phyloP scores from a whole-genome alignment of 2,797 vertebrate species.

The Nasua narica region DNA sequence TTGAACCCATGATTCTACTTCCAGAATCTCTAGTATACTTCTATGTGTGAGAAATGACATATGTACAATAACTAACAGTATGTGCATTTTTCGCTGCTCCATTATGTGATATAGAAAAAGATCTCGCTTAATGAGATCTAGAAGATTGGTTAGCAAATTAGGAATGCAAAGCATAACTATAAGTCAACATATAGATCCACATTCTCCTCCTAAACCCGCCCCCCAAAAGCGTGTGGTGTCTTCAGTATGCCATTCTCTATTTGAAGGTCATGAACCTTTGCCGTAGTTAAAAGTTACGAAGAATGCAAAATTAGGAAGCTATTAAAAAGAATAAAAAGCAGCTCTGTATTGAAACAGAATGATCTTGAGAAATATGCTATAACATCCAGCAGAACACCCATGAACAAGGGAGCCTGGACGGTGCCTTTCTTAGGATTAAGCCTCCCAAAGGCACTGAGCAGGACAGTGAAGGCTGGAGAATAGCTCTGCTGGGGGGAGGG shows the following conservation, averaged over 20 bases:
- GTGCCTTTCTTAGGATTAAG: neutral
- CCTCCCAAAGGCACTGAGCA: neutral
- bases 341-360: neutral
- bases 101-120: neutral
- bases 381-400: neutral
- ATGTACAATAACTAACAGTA: neutral
- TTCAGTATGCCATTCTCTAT: neutral
- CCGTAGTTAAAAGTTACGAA: neutral
- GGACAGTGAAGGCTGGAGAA: neutral
- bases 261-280: neutral
- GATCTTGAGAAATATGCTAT: neutral
- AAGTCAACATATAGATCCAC: neutral
- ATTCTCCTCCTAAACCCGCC: neutral
- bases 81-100: neutral
- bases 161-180: neutral
- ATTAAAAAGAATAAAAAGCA: neutral
- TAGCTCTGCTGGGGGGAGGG: neutral
- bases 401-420: neutral
- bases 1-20: neutral
- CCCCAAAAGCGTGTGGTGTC: neutral
- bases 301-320: neutral
- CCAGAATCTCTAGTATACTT: neutral
- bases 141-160: neutral
- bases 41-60: neutral
- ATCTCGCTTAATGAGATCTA: neutral